phyloP scores from a whole-genome alignment of 2,113 vertebrate genomes.

The Burhinus oedicnemus region DNA sequence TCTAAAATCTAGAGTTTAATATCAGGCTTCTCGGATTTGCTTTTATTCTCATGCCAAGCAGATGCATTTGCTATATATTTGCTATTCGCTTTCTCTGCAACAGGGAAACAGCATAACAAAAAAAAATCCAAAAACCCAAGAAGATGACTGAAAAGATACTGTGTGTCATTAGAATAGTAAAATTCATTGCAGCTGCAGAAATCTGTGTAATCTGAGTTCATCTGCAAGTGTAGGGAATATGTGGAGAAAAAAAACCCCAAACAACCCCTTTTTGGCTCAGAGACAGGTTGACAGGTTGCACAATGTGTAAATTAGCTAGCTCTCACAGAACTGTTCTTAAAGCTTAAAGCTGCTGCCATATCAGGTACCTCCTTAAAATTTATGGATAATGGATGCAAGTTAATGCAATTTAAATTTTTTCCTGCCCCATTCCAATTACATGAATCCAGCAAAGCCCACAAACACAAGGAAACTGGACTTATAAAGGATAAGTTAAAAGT shows the following conservation, averaged over 20 bases:
- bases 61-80: background rate
- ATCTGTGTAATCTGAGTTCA: background rate
- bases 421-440: background rate
- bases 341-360: background rate
- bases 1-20: conserved; percentile 7
- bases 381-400: background rate
- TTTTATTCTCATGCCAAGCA: background rate
- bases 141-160: background rate
- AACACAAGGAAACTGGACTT: background rate
- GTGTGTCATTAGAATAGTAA: background rate
- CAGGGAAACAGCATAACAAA: background rate
- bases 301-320: background rate
- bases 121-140: too few species aligned
- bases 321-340: background rate
- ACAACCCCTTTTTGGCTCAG: background rate
- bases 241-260: rapidly evolving
- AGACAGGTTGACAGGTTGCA: background rate
- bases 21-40: background rate
- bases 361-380: background rate
- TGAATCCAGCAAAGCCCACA: background rate
- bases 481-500: background rate
- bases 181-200: background rate
- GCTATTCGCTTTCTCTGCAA: background rate
- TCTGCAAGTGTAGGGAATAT: background rate
- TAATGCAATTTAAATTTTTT: background rate